Evolutionary conservation across 2,797 vertebrate genomes (phyloP).

Genomic region (Acanthopagrus latus): DNA sequence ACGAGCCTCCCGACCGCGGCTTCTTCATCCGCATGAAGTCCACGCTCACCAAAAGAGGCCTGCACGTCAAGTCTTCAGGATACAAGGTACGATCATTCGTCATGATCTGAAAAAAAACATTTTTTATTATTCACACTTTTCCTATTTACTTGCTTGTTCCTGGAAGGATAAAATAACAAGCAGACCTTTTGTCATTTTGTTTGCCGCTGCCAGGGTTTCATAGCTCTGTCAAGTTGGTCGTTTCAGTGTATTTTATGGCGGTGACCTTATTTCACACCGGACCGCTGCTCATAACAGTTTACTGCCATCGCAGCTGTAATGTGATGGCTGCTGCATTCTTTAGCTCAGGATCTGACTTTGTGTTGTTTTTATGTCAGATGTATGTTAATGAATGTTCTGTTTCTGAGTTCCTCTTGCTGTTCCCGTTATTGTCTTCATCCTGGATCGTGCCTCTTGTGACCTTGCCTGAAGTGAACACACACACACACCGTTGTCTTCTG

Average conservation of each 20-base stretch:
- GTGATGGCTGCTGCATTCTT: conserved; percentile 30
- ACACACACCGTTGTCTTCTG: neutral
- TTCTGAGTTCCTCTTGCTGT: conserved; percentile 1
- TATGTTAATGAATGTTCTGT: conserved; percentile 7
- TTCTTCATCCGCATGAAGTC: conserved; percentile 95
- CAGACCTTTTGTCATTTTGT: conserved; percentile 43
- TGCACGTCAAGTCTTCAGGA: conserved; percentile 93
- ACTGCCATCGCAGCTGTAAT: conserved; percentile 51
- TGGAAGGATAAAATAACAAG: conserved; percentile 42
- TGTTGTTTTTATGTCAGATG: conserved; percentile 26
- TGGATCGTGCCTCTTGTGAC: too few species aligned
- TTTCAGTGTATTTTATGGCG: conserved; percentile 65
- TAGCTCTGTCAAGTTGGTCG: conserved; percentile 51
- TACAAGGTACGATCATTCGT: conserved; percentile 86
- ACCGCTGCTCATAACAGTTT: conserved; percentile 56
- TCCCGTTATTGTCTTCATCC: neutral
- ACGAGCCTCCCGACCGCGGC: conserved; percentile 85
- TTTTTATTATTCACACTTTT: conserved; percentile 18
- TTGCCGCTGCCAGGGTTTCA: conserved; percentile 53
- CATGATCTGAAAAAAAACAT: conserved; percentile 2
- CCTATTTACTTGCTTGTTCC: conserved; percentile 41
- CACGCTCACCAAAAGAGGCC: conserved; percentile 92
- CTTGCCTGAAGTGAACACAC: neutral
- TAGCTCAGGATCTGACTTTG: conserved; percentile 15
- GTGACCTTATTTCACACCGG: conserved; percentile 73